Conservation (phyloP, 2,113 vertebrate species). For the Stercorarius parasiticus region DNA sequence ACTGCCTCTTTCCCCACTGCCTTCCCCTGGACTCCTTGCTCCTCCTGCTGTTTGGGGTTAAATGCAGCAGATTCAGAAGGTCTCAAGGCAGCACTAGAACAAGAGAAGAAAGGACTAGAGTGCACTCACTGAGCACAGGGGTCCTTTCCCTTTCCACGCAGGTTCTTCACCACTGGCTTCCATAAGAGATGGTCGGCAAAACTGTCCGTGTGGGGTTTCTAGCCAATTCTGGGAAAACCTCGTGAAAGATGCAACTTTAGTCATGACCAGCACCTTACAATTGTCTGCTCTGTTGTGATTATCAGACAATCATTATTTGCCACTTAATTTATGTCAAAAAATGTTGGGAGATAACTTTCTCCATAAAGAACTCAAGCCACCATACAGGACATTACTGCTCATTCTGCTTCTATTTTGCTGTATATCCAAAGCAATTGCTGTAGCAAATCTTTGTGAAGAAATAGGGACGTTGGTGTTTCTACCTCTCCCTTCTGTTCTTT, state of each 20-base stretch:
- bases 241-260: neutral
- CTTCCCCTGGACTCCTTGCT: neutral
- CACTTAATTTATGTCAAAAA: neutral
- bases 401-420: neutral
- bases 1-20: neutral
- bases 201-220: neutral
- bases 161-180: neutral
- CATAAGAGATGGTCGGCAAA: neutral
- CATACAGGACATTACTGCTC: neutral
- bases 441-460: neutral
- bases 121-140: neutral
- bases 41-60: neutral
- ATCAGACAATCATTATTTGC: neutral
- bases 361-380: neutral
- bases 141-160: neutral
- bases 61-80: neutral
- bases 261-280: neutral
- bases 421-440: neutral
- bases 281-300: neutral
- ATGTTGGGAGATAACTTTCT: neutral
- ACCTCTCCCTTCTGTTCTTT: neutral
- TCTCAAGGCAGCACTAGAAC: neutral
- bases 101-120: neutral
- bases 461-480: neutral
- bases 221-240: neutral